Evolutionary conservation across 1,140 invertebrate species (phyloP), one percentile per base, ranked within the genome.

Genomic region (Drosophila guanche): DNA sequence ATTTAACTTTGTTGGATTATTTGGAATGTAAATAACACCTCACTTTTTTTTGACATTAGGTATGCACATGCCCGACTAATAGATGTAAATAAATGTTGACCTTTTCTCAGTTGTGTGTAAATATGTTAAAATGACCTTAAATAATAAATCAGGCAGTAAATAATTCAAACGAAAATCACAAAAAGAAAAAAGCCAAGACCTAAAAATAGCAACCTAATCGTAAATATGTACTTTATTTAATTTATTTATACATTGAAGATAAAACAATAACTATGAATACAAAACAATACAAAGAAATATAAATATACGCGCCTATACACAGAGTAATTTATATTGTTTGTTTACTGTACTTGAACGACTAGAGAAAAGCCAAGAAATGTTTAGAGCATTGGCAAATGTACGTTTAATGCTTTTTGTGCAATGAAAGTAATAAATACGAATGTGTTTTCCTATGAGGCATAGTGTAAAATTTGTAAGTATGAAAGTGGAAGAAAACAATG

Each of bases 281-380:
- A n/a, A 37, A 37, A 37, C 12, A 7, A 50, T 48, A 14, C 6
- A 27, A 47, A 41, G 4, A 45, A 7, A 29, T 23, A 52, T 27
- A 41, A 6, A 47, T 23, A 48, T 60, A 60, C 60, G 53, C 23
- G 50, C 50, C 47, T 27, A 42, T 73, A 72, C 50, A 43, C 50
- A 43, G 70, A 61, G 42, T 73, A 69, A 79, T 65, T 79, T 12
- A 53, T 69, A 74, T 73, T 81, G 77, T 88, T 88, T 78, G 81
- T 86, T 86, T 83, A 77, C 74, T 78, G 70, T 78, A 86, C 48
- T 65, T 65, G 27, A 67, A 48, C 66, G 41, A 41, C 61, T 81
- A 85, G 73, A 79, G 73, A 62, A 73, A 85, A 67, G 55, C 33
- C 10, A 10, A 37, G 1, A 37, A 10, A 3, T 8, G 29, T 8